Base-by-base conservation (phyloP, 1,140 invertebrate species). In the Drosophila grimshawi region DNA sequence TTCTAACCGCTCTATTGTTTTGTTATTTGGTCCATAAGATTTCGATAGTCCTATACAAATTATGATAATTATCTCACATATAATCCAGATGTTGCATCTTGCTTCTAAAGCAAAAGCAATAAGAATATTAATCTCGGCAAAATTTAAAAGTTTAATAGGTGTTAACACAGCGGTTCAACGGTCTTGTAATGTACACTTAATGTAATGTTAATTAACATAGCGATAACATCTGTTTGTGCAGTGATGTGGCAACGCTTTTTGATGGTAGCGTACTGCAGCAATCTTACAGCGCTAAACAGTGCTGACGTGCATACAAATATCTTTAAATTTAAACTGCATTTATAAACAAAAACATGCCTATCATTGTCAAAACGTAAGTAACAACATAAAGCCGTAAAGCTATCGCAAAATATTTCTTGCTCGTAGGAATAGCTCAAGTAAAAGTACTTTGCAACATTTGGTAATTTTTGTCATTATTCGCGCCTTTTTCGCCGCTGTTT, bases 301-400 rank as follows among this genome's bases (percentile, higher is more conserved):
- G 30, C n/a, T 11, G 27, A 1, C 8, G 3, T 32, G 4, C 11
- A 6, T 2, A 19, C 19, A 6, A 39, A 1, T 5, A 32, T 4
- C 19, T 39, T 1, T 53, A 27, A 30, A 19, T 45, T 5, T 48
- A 3, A 32, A 4, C 6, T 27, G 0, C 5, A 32, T 19, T 5
- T 19, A 4, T 11, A n/a, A 32, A 30, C 5, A 27, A 4, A 49
- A 73, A 35, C 4, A 91, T 91, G 90, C 90, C 90, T 3, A 86
- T 91, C 48, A 8, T 91, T 35, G 70, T 91, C 0, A 91, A 90
- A 81, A 91, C 82, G 90, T 91, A 76, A 91, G 90, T 86, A 73
- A 5, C 10, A 3, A n/a, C 35, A 39, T 49, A 3, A 19, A 7
- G 19, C 57, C 39, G n/a, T 19, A 41, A 3, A 45, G 2, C 45